Evolutionary conservation across 2,797 vertebrate genomes (phyloP), one percentile per base, ranked within the genome.

Genomic region (Typhlichthys eigenmanni): DNA sequence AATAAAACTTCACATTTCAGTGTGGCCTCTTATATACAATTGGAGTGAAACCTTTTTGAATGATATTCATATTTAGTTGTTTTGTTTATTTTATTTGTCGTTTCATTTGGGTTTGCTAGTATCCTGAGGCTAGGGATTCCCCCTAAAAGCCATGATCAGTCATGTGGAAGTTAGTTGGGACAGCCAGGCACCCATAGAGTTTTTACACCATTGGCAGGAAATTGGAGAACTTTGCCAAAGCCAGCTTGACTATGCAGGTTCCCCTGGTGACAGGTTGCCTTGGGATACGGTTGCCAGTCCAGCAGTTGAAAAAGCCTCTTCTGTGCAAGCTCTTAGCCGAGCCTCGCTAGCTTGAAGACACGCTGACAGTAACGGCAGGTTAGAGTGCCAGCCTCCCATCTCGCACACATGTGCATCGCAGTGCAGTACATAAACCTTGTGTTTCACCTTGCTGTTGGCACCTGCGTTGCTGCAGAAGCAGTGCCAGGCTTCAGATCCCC

Each of bases 391-490:
- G 34, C 34, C 8, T 38, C 34, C 34, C 34, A 6, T 9, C 34
- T 38, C 7, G 1, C 34, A 6, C 6, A 38, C 34, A 38, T 38
- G 34, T 38, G 34, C 13, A 8, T 17, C 47, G 24, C 34, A 3
- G 3, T 32, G 13, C 17, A 11, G 46, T 32, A 14, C 55, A 16
- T 2, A 61, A 29, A 13, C 54, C 52, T 74, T 50, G 8, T 54
- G 32, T 69, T 78, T 78, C 63, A 75, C 53, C 34, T 71, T 55
- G 47, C 61, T 69, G 24, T 29, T 29, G 24, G 24, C 24, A 29
- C 76, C 70, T 80, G 84, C 73, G 67, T 34, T 75, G 69, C 76
- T 65, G 61, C 64, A 79, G 72, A 56, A 70, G 58, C 32, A 60
- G 63, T 48, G 75, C 74, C 69, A 73, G 29, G 29, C 34, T 45